phyloP scores from a whole-genome alignment of 2,113 vertebrate species.

The Typhlomys cinereus region DNA sequence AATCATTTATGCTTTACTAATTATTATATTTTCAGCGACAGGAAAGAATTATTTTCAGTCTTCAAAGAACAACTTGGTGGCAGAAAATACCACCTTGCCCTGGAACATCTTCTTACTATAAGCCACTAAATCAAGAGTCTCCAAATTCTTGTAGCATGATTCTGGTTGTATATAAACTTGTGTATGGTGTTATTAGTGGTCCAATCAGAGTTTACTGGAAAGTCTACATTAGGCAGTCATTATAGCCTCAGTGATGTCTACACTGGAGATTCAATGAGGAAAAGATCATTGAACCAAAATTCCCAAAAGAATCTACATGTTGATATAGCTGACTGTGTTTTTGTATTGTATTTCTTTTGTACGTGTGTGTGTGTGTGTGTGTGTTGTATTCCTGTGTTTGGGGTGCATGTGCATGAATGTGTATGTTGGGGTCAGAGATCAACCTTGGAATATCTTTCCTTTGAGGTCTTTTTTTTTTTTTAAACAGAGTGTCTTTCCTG shows the following conservation, averaged over 20 bases:
- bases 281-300: background rate
- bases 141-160: background rate
- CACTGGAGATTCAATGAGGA: background rate
- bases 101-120: background rate
- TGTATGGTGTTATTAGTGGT: background rate
- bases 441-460: too few species aligned
- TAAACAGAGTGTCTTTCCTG: background rate
- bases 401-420: background rate
- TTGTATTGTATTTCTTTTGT: background rate
- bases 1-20: background rate
- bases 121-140: background rate
- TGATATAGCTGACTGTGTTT: background rate
- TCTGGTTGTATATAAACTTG: conserved; percentile 4
- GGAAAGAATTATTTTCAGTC: background rate
- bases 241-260: background rate
- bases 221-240: background rate
- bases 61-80: background rate
- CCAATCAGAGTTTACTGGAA: background rate
- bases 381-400: too few species aligned
- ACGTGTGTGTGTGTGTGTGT: background rate
- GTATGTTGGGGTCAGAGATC: background rate
- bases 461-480: background rate
- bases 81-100: background rate
- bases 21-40: background rate
- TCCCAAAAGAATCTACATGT: background rate